These are phyloP conservation scores for Drosophila tripunctata DNA, from an alignment of 2,888 invertebrate species.

Conservation along the genomic window DNA sequence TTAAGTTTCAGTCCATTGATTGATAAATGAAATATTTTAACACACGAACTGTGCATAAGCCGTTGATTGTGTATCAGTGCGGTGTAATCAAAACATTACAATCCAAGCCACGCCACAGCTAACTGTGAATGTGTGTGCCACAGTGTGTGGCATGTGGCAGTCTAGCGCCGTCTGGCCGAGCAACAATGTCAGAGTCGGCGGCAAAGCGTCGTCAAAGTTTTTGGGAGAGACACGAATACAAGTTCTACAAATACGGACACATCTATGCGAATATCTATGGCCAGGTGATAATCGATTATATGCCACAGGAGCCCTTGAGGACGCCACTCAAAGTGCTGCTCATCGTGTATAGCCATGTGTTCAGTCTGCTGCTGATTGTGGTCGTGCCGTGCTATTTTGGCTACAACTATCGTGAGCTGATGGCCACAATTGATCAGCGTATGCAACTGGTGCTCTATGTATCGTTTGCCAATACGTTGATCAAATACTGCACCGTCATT, in stretches of 20 bases:
- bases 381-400: slow-evolving; percentile 68
- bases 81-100: background rate
- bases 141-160: background rate
- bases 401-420: slow-evolving; percentile 54
- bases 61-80: background rate
- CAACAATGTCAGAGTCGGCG: background rate
- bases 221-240: slow-evolving; percentile 73
- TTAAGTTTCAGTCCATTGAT: background rate
- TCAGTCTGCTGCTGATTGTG: slow-evolving; percentile 64
- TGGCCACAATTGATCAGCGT: slow-evolving; percentile 52
- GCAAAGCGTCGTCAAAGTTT: slow-evolving; percentile 50
- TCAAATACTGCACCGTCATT: slow-evolving; percentile 73
- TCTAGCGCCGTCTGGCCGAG: background rate
- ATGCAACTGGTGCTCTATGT: slow-evolving; percentile 69
- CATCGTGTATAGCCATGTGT: slow-evolving; percentile 62
- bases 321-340: slow-evolving; percentile 44
- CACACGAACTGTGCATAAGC: background rate
- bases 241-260: slow-evolving; percentile 73
- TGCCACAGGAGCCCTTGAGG: slow-evolving; percentile 57
- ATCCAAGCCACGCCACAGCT: background rate
- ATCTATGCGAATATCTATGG: slow-evolving; percentile 74
- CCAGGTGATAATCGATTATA: slow-evolving; percentile 73
- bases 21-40: background rate
- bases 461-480: slow-evolving; percentile 68
- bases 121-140: slow-evolving; percentile 5